phyloP scores from a whole-genome alignment of 1,140 invertebrate genomes.

The Drosophila lacertosa region DNA sequence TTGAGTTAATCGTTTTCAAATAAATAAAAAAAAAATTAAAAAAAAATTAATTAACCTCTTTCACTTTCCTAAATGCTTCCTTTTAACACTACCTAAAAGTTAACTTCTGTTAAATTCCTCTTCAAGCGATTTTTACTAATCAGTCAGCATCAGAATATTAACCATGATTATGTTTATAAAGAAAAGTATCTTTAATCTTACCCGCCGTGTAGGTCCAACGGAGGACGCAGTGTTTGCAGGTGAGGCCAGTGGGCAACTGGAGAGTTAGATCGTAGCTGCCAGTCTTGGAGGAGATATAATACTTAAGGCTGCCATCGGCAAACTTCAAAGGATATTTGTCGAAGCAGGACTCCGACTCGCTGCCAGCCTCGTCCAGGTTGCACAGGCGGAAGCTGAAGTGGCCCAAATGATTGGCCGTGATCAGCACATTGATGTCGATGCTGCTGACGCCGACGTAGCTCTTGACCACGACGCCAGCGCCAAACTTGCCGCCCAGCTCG shows the following conservation, averaged over 20 bases:
- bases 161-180: too few species aligned
- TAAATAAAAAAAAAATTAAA: too few species aligned
- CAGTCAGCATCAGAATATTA: too few species aligned
- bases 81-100: too few species aligned
- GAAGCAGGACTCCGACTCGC: conserved; percentile 67
- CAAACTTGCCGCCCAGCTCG: conserved; percentile 87
- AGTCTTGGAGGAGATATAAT: conserved; percentile 32
- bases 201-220: conserved; percentile 80
- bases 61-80: too few species aligned
- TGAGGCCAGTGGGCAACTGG: conserved; percentile 43
- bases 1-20: too few species aligned
- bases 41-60: too few species aligned
- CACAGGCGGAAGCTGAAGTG: conserved; percentile 86
- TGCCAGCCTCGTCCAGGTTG: conserved; percentile 71
- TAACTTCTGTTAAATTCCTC: too few species aligned
- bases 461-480: conserved; percentile 85
- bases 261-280: conserved; percentile 39
- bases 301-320: conserved; percentile 43
- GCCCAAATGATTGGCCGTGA: conserved; percentile 86
- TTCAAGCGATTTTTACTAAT: too few species aligned
- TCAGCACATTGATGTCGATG: conserved; percentile 79
- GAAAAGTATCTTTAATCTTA: too few species aligned
- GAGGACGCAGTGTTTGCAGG: conserved; percentile 85
- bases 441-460: conserved; percentile 71
- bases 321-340: conserved; percentile 77